A percentile compares a stretch with the other conserved stretches of the same genome.
Conservation (phyloP, 92 coral and sea anemone genomes). For the Phenganax subtilis region DNA sequence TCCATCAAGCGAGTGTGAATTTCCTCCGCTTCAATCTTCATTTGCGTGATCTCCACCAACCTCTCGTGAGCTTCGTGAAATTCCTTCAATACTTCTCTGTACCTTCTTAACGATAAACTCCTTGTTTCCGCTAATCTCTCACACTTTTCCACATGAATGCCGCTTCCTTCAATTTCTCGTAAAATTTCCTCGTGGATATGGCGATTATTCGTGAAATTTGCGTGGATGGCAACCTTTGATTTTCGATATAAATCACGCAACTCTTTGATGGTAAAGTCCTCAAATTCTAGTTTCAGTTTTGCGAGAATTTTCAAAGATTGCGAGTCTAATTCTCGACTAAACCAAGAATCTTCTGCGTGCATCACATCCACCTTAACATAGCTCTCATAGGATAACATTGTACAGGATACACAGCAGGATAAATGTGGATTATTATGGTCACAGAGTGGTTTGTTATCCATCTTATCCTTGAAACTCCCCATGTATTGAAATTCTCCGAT, state of each 20-base stretch:
- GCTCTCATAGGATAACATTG: constrained; percentile 24
- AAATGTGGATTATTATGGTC: constrained; percentile 14
- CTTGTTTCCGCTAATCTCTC: constrained; percentile 47
- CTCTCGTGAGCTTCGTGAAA: constrained; percentile 51
- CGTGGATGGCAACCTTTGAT: constrained; percentile 71
- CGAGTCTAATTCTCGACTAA: constrained; percentile 60
- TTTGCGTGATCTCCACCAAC: constrained; percentile 53
- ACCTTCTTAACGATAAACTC: constrained; percentile 16
- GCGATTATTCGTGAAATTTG: constrained; percentile 67
- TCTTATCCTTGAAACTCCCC: neutral
- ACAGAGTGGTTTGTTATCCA: constrained; percentile 1
- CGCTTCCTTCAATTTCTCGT: constrained; percentile 50
- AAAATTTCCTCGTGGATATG: constrained; percentile 65
- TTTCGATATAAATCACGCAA: constrained; percentile 61
- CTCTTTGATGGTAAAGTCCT: constrained; percentile 59
- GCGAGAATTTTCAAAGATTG: constrained; percentile 55
- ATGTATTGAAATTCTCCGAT: neutral
- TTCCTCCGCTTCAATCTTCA: constrained; percentile 62
- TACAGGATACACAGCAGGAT: constrained; percentile 37
- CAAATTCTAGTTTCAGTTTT: constrained; percentile 54
- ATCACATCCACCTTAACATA: constrained; percentile 34
- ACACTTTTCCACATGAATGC: constrained; percentile 38
- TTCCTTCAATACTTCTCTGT: constrained; percentile 48
- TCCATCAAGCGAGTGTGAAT: constrained; percentile 50
- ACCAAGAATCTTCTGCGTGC: constrained; percentile 43